Conservation (phyloP, 2,113 vertebrate genomes). For the Siniperca chuatsi region DNA sequence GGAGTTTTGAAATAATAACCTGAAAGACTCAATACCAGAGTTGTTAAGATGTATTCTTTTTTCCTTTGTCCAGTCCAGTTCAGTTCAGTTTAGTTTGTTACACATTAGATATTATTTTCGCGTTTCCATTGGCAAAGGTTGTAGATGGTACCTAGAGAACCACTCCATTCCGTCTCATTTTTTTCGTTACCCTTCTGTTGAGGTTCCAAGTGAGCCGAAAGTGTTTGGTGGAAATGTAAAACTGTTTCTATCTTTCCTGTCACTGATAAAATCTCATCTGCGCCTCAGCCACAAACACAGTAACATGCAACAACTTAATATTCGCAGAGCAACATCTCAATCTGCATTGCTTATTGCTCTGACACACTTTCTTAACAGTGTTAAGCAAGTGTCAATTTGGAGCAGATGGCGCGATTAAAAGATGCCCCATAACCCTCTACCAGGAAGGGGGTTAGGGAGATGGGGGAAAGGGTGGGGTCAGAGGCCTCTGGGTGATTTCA, state of each 20-base stretch:
- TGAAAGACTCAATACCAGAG: background rate
- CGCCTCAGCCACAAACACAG: background rate
- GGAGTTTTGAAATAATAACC: background rate
- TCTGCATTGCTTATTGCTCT: constrained; percentile 29
- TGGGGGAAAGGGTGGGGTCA: background rate
- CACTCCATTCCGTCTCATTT: no score
- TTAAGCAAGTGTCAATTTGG: constrained; percentile 69
- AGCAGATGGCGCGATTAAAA: constrained; percentile 72
- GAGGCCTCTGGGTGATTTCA: constrained; percentile 17
- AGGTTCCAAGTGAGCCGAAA: no score
- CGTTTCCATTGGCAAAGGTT: no score
- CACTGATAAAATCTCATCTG: constrained; percentile 36
- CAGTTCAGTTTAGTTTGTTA: no score
- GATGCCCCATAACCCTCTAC: constrained; percentile 69
- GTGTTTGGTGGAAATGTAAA: no score
- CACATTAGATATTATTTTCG: no score
- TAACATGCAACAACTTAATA: background rate
- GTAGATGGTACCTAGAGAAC: no score
- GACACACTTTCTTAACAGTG: no score
- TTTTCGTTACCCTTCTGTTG: no score
- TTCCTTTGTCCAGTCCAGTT: no score
- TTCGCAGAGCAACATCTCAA: constrained; percentile 22
- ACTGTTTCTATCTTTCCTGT: constrained; percentile 7
- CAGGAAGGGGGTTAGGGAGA: constrained; percentile 2
- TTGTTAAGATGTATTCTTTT: background rate